A percentile compares a stretch with the other conserved stretches of the same genome.
Conservation (phyloP, 2,797 vertebrate genomes). For the Tapera naevia region DNA sequence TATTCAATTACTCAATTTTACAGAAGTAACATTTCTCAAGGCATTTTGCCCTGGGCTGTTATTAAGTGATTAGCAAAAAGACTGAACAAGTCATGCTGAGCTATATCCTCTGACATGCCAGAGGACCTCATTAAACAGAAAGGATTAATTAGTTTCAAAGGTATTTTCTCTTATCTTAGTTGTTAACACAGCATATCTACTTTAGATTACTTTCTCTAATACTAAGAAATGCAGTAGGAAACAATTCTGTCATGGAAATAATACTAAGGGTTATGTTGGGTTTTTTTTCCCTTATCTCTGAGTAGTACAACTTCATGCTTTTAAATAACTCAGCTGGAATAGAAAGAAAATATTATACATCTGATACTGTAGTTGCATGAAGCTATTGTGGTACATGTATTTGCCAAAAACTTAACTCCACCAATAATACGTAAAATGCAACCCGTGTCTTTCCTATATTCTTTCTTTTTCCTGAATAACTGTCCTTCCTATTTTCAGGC, state of each 20-base stretch:
- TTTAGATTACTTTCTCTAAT: neutral
- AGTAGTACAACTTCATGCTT: neutral
- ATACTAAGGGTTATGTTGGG: neutral
- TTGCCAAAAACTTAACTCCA: neutral
- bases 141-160: neutral
- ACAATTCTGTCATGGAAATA: neutral
- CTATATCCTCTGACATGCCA: neutral
- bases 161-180: neutral
- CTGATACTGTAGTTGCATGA: neutral
- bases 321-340: neutral
- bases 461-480: neutral
- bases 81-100: neutral
- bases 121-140: neutral
- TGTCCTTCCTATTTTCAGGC: neutral
- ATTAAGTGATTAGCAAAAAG: slow-evolving; percentile 46
- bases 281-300: neutral
- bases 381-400: neutral
- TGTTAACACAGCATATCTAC: neutral
- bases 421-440: neutral
- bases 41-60: slow-evolving; percentile 31
- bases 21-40: slow-evolving; percentile 27
- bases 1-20: slow-evolving; percentile 1
- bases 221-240: neutral
- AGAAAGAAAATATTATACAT: neutral
- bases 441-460: neutral